A percentile compares a stretch with the other conserved stretches of the same genome.
These are phyloP conservation scores for Passer montanus DNA, from an alignment of 2,113 vertebrate species.

Conservation along the genomic window DNA sequence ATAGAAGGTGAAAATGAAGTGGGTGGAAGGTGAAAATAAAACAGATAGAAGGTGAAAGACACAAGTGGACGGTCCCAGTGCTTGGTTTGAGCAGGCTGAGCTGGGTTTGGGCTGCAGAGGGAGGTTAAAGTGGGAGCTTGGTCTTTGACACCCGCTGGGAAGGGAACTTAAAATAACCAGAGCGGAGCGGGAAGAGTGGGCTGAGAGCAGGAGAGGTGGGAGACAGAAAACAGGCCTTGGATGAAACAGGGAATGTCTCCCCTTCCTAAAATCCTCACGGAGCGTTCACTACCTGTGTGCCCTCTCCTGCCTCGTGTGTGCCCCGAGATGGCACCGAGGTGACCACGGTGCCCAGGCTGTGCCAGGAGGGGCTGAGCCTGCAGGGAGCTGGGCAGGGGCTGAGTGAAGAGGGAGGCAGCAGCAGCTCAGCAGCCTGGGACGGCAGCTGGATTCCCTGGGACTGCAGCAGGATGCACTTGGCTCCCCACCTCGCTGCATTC, in stretches of 20 bases:
- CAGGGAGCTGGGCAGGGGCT: not conserved
- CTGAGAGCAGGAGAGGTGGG: not conserved
- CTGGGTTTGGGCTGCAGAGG: accelerated
- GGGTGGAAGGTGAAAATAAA: not conserved
- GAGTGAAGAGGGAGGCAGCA: not conserved
- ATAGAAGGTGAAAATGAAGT: not conserved
- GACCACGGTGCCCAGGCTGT: not conserved
- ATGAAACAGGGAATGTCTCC: not conserved
- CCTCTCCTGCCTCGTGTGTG: accelerated
- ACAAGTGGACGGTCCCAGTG: accelerated
- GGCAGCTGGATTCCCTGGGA: not conserved
- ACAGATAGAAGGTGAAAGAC: not conserved
- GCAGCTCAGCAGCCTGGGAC: not conserved
- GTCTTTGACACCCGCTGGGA: accelerated
- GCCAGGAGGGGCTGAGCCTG: not conserved
- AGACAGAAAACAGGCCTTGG: not conserved
- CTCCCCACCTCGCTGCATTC: not conserved
- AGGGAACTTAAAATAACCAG: not conserved
- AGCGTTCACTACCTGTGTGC: accelerated
- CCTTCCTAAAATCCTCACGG: accelerated
- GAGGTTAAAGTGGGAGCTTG: not conserved
- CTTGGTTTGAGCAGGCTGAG: not conserved
- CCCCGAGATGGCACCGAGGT: not conserved
- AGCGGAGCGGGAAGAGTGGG: not conserved
- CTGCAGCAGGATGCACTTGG: not conserved